A percentile compares a stretch with the other conserved stretches of the same genome.
phyloP scores from a whole-genome alignment of 2,797 vertebrate genomes.

The Champsocephalus gunnari region DNA sequence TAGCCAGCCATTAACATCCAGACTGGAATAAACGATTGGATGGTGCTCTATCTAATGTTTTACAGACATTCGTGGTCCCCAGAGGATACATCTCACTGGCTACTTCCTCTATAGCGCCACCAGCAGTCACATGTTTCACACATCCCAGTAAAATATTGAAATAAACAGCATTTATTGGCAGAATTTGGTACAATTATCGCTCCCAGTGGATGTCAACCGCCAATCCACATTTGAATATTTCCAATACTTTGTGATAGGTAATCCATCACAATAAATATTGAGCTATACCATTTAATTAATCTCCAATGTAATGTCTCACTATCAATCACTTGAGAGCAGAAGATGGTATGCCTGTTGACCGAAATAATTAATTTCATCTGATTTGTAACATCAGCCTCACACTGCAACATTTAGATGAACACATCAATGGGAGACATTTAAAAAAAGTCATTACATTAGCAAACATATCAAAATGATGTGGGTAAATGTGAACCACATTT shows the following conservation, averaged over 20 bases:
- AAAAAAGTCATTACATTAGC: not conserved
- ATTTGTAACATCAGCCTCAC: slow-evolving; percentile 1
- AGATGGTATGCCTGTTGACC: not conserved
- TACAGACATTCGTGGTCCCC: no score
- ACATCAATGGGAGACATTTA: no score
- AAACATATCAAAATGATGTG: slow-evolving; percentile 5
- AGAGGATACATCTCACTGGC: no score
- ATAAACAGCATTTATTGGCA: not conserved
- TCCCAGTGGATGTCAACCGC: not conserved
- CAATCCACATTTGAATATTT: not conserved
- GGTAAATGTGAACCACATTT: not conserved
- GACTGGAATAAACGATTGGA: no score
- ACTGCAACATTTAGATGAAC: not conserved
- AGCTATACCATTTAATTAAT: slow-evolving; percentile 12
- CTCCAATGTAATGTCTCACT: slow-evolving; percentile 12
- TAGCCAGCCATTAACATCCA: no score
- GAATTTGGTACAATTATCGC: not conserved
- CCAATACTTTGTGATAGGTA: not conserved
- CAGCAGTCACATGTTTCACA: no score
- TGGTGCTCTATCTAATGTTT: no score
- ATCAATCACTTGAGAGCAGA: slow-evolving; percentile 17
- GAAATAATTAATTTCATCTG: not conserved
- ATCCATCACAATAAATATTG: slow-evolving; percentile 33
- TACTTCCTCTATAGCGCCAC: no score
- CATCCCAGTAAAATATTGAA: not conserved